Conservation (phyloP, 2,797 vertebrate species). For the Sphenopsis melanotis region DNA sequence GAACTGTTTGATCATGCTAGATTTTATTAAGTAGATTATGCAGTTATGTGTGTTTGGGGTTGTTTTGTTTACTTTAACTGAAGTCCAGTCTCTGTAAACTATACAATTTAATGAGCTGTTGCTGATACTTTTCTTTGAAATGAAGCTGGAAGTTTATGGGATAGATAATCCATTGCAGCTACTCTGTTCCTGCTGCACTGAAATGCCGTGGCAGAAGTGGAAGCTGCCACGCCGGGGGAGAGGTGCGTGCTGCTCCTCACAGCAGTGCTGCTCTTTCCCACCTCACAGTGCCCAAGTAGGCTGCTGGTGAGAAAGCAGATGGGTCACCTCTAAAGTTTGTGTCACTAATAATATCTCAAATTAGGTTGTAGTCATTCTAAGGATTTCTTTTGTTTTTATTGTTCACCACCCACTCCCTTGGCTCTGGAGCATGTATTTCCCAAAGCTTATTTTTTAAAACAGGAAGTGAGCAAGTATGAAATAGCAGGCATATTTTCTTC, state of each 20-base stretch:
- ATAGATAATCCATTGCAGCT: not conserved
- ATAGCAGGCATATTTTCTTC: not conserved
- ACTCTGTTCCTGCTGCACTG: not conserved
- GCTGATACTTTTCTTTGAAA: not conserved
- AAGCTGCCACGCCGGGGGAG: not conserved
- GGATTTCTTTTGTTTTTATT: not conserved
- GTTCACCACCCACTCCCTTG: not conserved
- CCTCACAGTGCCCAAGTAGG: not conserved
- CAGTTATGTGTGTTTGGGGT: not conserved
- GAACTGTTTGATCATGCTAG: not conserved
- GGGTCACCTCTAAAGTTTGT: not conserved
- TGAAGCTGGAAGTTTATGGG: not conserved
- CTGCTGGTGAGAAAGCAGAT: not conserved
- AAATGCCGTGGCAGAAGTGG: not conserved
- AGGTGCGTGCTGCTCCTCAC: fast-evolving
- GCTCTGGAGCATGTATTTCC: not conserved
- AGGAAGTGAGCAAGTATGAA: not conserved
- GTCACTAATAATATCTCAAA: not conserved
- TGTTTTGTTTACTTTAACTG: not conserved
- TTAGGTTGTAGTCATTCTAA: not conserved
- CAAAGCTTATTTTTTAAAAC: not conserved
- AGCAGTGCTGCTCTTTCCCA: not conserved
- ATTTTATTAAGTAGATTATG: not conserved
- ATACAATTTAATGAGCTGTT: not conserved
- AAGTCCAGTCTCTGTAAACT: not conserved